These are phyloP conservation scores for Hydrozoanthus gracilis DNA, from an alignment of 92 coral and sea anemone genomes.

Conservation along the genomic window DNA sequence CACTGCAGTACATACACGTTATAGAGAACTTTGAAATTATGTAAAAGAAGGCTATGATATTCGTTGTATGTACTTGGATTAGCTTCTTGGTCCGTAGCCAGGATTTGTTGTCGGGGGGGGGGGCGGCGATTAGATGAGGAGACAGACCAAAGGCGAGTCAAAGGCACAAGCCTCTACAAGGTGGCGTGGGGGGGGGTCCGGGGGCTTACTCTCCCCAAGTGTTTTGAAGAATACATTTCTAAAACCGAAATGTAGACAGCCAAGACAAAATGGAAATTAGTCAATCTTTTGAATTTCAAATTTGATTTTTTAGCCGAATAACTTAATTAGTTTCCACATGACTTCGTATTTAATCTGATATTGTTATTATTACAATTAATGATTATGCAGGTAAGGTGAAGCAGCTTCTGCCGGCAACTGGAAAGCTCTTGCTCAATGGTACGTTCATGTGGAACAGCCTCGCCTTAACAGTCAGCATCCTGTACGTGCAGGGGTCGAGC, in stretches of 20 bases:
- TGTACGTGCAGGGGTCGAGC: slow-evolving; percentile 59
- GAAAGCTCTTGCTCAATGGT: slow-evolving; percentile 61
- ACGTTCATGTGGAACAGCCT: slow-evolving; percentile 72
- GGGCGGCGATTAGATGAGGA: too few species aligned
- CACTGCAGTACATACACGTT: not conserved
- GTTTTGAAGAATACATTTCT: too few species aligned
- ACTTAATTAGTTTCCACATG: not conserved
- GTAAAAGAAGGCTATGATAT: too few species aligned
- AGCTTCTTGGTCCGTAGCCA: too few species aligned
- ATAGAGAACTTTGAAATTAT: not conserved
- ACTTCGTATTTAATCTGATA: not conserved
- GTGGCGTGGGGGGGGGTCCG: too few species aligned
- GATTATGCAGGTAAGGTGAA: slow-evolving; percentile 22
- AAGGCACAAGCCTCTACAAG: too few species aligned
- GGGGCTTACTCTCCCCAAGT: too few species aligned
- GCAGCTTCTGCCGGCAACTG: slow-evolving; percentile 68
- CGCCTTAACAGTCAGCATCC: slow-evolving; percentile 60
- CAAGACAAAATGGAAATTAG: too few species aligned
- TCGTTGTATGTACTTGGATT: too few species aligned
- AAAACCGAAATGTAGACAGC: too few species aligned
- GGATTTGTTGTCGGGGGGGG: too few species aligned
- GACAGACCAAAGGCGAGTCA: too few species aligned
- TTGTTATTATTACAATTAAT: not conserved
- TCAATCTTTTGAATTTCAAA: not conserved
- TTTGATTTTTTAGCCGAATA: not conserved